Evolutionary conservation across 2,888 invertebrate species (phyloP).

Genomic region (Elysia crispata): DNA sequence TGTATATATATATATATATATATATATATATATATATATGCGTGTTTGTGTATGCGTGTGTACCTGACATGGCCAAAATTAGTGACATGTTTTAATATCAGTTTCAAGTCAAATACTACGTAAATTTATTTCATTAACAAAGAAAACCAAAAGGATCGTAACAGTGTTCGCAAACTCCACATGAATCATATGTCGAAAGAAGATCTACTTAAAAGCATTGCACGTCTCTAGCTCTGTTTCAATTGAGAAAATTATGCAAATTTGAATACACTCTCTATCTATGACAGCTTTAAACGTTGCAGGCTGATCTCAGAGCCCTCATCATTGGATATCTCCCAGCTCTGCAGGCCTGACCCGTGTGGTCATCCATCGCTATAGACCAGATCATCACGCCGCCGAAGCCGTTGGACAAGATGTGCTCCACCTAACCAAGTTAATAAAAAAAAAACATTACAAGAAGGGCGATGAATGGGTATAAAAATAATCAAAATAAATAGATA

Average conservation of each 20-base stretch:
- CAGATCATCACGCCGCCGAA: constrained; percentile 19
- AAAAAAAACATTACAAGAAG: background rate
- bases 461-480: background rate
- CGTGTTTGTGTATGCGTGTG: no score
- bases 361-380: background rate
- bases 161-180: no score
- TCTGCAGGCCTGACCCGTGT: background rate
- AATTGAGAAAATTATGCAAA: background rate
- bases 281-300: background rate
- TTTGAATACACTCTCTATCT: background rate
- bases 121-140: no score
- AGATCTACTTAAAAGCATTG: background rate
- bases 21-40: no score
- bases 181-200: no score
- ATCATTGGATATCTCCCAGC: background rate
- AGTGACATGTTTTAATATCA: no score
- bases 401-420: background rate
- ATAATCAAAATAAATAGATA: background rate
- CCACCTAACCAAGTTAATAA: background rate
- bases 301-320: background rate
- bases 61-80: no score
- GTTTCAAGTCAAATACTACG: no score
- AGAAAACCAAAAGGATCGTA: no score
- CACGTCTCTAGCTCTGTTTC: background rate
- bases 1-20: no score